Evolutionary conservation across 2,113 vertebrate genomes (phyloP).

Genomic region (Tetrax tetrax): DNA sequence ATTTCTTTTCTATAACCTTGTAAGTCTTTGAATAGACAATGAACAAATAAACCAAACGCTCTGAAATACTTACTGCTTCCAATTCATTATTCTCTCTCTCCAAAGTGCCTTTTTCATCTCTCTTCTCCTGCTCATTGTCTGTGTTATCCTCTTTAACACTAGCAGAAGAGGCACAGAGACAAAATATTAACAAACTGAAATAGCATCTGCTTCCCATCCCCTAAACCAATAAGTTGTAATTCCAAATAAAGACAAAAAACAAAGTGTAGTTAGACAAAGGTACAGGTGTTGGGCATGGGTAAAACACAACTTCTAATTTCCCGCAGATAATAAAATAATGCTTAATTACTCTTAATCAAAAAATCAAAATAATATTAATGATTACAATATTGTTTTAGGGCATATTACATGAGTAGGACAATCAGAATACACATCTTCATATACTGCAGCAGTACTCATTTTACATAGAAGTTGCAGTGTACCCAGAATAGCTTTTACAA

Average conservation of each 20-base stretch:
- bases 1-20: not conserved
- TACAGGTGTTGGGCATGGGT: not conserved
- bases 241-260: slow-evolving; percentile 45
- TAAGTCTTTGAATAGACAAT: not conserved
- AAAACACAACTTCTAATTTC: slow-evolving; percentile 36
- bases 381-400: not conserved
- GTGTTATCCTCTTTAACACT: slow-evolving; percentile 87
- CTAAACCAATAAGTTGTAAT: not conserved
- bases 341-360: not conserved
- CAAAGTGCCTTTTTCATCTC: slow-evolving; percentile 79
- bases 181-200: slow-evolving; percentile 11
- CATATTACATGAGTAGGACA: not conserved
- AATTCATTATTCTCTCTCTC: slow-evolving; percentile 83
- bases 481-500: not conserved
- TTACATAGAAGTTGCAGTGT: slow-evolving; percentile 2
- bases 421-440: not conserved
- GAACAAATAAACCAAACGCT: not conserved
- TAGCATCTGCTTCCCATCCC: not conserved
- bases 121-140: slow-evolving; percentile 90
- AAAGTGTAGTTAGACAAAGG: not conserved
- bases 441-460: not conserved
- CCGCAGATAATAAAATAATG: not conserved
- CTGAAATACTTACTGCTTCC: slow-evolving; percentile 79
- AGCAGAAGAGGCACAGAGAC: slow-evolving; percentile 27
- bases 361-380: not conserved